Conservation (phyloP, 2,888 invertebrate genomes). For the Rhagonycha lutea region DNA sequence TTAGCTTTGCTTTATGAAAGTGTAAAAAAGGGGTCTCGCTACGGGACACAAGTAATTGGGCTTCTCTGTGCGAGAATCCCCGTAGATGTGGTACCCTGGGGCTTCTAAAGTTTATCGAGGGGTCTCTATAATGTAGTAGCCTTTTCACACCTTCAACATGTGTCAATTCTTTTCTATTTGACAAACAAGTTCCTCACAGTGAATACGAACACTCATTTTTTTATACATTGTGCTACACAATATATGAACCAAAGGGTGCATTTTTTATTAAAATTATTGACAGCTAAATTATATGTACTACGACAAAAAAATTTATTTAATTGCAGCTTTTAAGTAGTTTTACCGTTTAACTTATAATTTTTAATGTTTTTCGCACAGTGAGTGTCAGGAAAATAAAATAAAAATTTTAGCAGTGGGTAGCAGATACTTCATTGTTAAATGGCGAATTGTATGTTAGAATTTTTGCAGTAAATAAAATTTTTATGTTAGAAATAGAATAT, state of each 20-base stretch:
- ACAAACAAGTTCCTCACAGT: slow-evolving; percentile 1
- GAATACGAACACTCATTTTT: background rate
- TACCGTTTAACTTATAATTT: background rate
- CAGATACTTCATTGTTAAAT: too few species aligned
- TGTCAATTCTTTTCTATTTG: slow-evolving; percentile 12
- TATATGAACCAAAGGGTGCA: background rate
- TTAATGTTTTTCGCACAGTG: background rate
- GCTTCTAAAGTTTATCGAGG: slow-evolving; percentile 1
- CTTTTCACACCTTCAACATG: slow-evolving; percentile 19
- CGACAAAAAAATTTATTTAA: background rate
- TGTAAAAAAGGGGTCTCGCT: slow-evolving; percentile 7
- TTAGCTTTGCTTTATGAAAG: slow-evolving; percentile 3
- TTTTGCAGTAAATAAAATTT: background rate
- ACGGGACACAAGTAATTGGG: slow-evolving; percentile 20
- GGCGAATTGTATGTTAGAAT: background rate
- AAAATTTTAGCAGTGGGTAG: too few species aligned
- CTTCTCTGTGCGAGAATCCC: slow-evolving; percentile 16
- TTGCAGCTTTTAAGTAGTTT: background rate
- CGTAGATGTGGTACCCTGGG: slow-evolving; percentile 9
- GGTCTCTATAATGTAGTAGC: slow-evolving; percentile 5
- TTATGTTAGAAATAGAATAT: background rate
- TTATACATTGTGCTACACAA: background rate
- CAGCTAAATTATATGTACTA: background rate
- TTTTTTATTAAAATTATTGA: background rate
- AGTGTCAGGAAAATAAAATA: background rate